Base-by-base conservation (phyloP, 2,888 invertebrate species). In the Aricia artaxerxes region DNA sequence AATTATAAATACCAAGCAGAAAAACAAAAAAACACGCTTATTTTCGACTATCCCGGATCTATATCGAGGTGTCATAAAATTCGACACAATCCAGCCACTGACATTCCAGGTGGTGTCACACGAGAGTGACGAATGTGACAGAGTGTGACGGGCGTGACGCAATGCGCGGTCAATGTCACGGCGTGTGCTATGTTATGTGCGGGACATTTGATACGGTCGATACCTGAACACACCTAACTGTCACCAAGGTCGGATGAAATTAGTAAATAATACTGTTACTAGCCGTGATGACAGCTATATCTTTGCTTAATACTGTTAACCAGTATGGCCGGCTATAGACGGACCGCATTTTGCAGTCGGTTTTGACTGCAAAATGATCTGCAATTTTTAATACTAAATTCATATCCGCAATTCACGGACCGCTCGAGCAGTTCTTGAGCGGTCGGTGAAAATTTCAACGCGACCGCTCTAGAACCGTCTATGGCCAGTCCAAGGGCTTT, bases 161-260 rank as follows among this genome's bases (percentile, higher is more conserved):
- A 90, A 91, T 85, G 84, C 86, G 86, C 87, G 91, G 92, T 91
- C 92, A 92, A 92, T 92, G 92, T 91, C 91, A 86, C 83, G 79
- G 72, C 77, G 24, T 57, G 38, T 31, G 49, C 4, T 78, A 69
- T 61, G 73, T 7, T 73, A 76, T 57, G 72, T 73, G 72, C 38
- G 31, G 57, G 53, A n/a, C 24, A 75, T 53, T 53, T 31, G 76
- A 35, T 76, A 57, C 76, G 76, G 76, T 57, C 76, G 76, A 76
- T 76, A 35, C 38, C 49, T 72, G 72, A 61, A 31, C 49, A 78
- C 73, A 80, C 53, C 24, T 76, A 13, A 75, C 31, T 75, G 44
- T 1, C 53, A 53, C 13, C 35, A 57, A 76, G 57, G 76, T 76
- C 76, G 35, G 4, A 44, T 53, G n/a, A 73, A 40, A 73, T 44